Percentiles rank a stretch among this genome's conserved stretches.
phyloP scores from a whole-genome alignment of 2,797 vertebrate genomes.

The Acipenser oxyrinchus region DNA sequence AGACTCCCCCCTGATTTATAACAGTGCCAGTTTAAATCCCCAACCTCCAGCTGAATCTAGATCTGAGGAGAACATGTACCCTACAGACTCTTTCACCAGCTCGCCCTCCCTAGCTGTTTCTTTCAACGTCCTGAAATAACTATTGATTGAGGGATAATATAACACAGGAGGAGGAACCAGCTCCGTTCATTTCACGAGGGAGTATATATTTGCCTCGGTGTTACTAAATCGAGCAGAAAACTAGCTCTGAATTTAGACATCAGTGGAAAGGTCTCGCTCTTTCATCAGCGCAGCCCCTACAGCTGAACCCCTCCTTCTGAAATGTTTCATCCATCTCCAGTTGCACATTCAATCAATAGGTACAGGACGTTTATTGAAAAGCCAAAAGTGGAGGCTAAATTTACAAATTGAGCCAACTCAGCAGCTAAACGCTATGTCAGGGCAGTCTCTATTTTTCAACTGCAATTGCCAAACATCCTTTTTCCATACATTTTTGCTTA shows the following conservation, averaged over 20 bases:
- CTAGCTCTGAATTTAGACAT: slow-evolving; percentile 22
- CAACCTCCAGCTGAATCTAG: background rate
- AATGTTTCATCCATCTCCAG: slow-evolving; percentile 14
- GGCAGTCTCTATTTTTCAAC: slow-evolving; percentile 27
- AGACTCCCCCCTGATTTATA: too few relatives aligned
- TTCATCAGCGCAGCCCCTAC: slow-evolving; percentile 9
- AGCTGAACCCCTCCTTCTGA: slow-evolving; percentile 6
- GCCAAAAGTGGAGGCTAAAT: slow-evolving; percentile 9
- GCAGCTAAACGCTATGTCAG: slow-evolving; percentile 61
- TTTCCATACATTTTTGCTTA: slow-evolving; percentile 15
- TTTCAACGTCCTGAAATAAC: slow-evolving; percentile 44
- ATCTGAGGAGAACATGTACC: background rate
- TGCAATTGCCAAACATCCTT: slow-evolving; percentile 19
- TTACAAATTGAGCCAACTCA: slow-evolving; percentile 47
- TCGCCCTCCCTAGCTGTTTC: slow-evolving; percentile 45
- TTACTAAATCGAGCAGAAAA: slow-evolving; percentile 48
- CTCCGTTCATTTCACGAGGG: slow-evolving; percentile 45
- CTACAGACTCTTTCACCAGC: slow-evolving; percentile 25
- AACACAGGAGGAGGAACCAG: slow-evolving; percentile 40
- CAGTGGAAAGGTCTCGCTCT: slow-evolving; percentile 15
- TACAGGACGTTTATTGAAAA: slow-evolving; percentile 34
- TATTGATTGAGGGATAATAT: slow-evolving; percentile 56
- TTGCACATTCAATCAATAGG: slow-evolving; percentile 57
- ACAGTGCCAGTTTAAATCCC: background rate
- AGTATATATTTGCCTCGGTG: slow-evolving; percentile 53